Evolutionary conservation across 2,113 vertebrate genomes (phyloP).

Genomic region (Syngnathus scovelli): DNA sequence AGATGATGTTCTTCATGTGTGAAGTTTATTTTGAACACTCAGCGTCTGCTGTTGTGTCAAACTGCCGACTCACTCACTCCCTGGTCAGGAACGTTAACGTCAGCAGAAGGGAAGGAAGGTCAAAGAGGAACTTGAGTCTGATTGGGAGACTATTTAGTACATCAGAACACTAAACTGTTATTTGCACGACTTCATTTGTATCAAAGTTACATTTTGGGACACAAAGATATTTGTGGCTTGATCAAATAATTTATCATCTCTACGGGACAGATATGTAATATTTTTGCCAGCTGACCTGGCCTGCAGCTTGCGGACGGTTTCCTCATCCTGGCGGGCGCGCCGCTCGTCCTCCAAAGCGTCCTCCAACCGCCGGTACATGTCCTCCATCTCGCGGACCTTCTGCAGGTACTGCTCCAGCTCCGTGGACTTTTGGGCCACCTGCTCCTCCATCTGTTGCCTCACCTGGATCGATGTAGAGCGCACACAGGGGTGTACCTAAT

Average conservation of each 20-base stretch:
- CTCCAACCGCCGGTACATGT: slow-evolving; percentile 87
- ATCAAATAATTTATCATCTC: too few species aligned
- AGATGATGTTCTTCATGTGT: not conserved
- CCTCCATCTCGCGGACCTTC: slow-evolving; percentile 86
- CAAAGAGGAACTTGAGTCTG: slow-evolving; percentile 25
- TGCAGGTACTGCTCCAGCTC: slow-evolving; percentile 92
- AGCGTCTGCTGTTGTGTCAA: not conserved
- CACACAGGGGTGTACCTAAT: not conserved
- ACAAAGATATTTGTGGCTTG: too few species aligned
- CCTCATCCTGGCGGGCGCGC: slow-evolving; percentile 88
- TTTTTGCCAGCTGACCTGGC: slow-evolving; percentile 71
- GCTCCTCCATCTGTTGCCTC: slow-evolving; percentile 90
- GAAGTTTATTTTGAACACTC: not conserved
- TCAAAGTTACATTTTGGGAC: not conserved
- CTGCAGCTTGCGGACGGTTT: slow-evolving; percentile 85
- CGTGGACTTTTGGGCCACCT: slow-evolving; percentile 91
- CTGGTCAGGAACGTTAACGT: slow-evolving; percentile 38
- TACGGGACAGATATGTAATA: not conserved
- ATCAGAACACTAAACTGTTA: not conserved
- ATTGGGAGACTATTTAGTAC: not conserved
- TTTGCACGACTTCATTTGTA: not conserved
- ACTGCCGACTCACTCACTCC: not conserved
- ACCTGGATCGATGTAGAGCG: slow-evolving; percentile 66
- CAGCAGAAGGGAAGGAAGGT: slow-evolving; percentile 65
- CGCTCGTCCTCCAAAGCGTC: slow-evolving; percentile 88